Base-by-base conservation (phyloP, 2,888 invertebrate species). In the Campaea margaritaria region DNA sequence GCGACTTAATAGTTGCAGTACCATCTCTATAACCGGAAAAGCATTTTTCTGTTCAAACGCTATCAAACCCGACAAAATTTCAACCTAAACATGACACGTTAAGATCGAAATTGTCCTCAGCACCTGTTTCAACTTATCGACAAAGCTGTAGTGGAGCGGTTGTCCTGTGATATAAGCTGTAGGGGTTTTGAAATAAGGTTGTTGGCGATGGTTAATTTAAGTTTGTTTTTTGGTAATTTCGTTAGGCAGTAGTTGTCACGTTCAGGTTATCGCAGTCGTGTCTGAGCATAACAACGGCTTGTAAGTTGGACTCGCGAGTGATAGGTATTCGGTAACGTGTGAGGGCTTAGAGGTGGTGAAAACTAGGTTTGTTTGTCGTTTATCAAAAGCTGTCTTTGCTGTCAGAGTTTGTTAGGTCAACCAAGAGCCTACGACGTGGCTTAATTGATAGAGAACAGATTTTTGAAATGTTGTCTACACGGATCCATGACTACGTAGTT, bases 231-330 rank as follows among this genome's bases (percentile, higher is more conserved):
- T 58, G 65, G 69, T 79, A 78, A 82, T 80, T 79, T 78, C 62
- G 73, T 74, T 73, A 74, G 76, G 74, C 75, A 78, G 70, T 76
- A 74, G 75, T 70, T 69, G 77, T 81, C 82, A 82, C 82, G 82
- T 82, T 67, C 79, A 66, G 65, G 72, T 72, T 75, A 79, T 76
- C 72, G 73, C 66, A 70, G 70, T 70, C 82, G 81, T 82, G 82
- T 76, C 73, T 65, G 52, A 65, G 82, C 80, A 83, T 83, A 83
- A 83, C 82, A 78, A 79, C 75, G 70, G 70, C 74, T 67, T 74
- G 79, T 75, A 76, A 79, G 78, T 76, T 74, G 70, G 74, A 65
- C 73, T 69, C 68, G 60, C 55, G 67, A 67, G 69, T 72, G 71
- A 73, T 75, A 70, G 70, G 69, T 75, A 75, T 73, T 50, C 16